phyloP scores from a whole-genome alignment of 2,113 vertebrate genomes.

The Semicossyphus pulcher region DNA sequence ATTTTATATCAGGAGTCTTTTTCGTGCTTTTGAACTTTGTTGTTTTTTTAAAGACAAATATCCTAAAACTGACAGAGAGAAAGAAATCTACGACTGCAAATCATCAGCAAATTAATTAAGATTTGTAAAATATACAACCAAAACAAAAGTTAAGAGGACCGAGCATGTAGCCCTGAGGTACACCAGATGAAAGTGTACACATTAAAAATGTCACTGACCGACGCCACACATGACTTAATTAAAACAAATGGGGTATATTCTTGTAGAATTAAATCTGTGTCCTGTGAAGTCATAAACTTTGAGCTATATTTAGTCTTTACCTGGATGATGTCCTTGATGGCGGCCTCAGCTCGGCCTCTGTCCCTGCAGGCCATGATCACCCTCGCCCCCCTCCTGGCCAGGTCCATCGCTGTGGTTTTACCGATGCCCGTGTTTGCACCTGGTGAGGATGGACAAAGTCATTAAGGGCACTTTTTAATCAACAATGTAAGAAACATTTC shows the following conservation, averaged over 20 bases:
- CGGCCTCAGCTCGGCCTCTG: conserved; percentile 81
- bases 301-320: conserved; percentile 56
- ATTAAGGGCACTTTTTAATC: not conserved
- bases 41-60: too few species aligned
- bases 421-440: conserved; percentile 81
- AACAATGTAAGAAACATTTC: too few species aligned
- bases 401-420: conserved; percentile 73
- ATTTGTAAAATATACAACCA: too few species aligned
- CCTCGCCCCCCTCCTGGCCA: conserved; percentile 86
- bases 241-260: too few species aligned
- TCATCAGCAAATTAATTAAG: not conserved
- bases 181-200: not conserved
- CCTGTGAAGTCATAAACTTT: too few species aligned
- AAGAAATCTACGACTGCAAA: too few species aligned
- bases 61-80: not conserved
- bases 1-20: too few species aligned
- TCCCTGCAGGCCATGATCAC: conserved; percentile 88
- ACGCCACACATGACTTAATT: too few species aligned
- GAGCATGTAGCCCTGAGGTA: not conserved
- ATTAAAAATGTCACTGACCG: too few species aligned
- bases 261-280: too few species aligned
- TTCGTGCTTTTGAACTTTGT: too few species aligned
- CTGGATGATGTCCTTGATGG: conserved; percentile 85
- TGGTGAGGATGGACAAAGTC: conserved; percentile 7
- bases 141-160: not conserved